A percentile compares a stretch with the other conserved stretches of the same genome.
phyloP scores from a whole-genome alignment of 2,797 vertebrate genomes.

The Myiotriccus ornatus region DNA sequence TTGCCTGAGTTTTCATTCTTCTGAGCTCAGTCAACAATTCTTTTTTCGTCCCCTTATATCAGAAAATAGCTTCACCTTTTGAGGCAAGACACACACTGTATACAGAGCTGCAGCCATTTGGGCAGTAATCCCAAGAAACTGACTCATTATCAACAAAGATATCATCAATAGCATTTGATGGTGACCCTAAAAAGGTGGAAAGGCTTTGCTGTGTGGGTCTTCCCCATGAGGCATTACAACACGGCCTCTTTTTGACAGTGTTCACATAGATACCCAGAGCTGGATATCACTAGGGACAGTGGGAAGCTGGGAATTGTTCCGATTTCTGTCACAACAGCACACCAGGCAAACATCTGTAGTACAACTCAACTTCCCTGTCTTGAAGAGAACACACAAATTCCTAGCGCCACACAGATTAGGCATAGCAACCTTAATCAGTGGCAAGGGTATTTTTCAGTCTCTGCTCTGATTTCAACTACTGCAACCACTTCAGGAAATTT shows the following conservation, averaged over 20 bases:
- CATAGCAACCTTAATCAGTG: background rate
- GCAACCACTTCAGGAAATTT: background rate
- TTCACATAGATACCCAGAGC: background rate
- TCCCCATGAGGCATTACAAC: background rate
- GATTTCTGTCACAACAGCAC: background rate
- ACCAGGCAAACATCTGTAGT: accelerated
- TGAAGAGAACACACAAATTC: background rate
- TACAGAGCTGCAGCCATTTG: background rate
- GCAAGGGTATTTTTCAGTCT: background rate
- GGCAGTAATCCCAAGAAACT: background rate
- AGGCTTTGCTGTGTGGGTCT: background rate
- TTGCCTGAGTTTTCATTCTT: background rate
- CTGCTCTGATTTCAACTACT: background rate
- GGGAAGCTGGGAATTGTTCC: background rate
- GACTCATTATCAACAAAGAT: background rate
- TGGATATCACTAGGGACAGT: background rate
- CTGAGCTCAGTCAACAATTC: background rate
- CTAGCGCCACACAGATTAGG: background rate
- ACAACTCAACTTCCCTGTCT: background rate
- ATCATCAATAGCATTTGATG: accelerated
- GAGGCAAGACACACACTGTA: background rate
- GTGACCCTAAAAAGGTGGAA: background rate
- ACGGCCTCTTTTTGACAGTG: background rate
- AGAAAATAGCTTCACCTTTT: background rate
- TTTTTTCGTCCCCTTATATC: background rate